Conservation (phyloP, 1,140 invertebrate genomes). For the Phortica variegata region DNA sequence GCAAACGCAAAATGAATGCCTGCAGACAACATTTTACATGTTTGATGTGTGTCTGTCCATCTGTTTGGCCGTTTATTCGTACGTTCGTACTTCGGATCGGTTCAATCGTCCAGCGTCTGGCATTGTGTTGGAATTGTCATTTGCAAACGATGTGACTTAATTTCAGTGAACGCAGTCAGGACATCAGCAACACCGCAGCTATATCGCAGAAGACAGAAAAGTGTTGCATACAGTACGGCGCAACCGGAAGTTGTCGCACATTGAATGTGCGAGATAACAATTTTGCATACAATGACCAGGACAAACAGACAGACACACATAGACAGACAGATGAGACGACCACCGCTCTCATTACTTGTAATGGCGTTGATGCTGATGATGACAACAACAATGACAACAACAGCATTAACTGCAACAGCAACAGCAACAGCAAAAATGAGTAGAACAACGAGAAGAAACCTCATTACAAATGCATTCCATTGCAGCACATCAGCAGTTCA, state of each 20-base stretch:
- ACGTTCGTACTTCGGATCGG: too few species aligned
- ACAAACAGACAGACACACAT: background rate
- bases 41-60: too few species aligned
- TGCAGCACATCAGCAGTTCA: too few species aligned
- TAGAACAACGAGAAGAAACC: too few species aligned
- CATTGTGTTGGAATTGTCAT: constrained; percentile 26
- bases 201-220: too few species aligned
- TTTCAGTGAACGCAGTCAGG: constrained; percentile 17
- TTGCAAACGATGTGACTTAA: constrained; percentile 43
- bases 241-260: constrained; percentile 42
- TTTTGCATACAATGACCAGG: constrained; percentile 43
- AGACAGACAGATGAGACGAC: background rate
- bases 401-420: background rate
- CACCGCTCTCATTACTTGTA: constrained; percentile 50
- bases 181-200: background rate
- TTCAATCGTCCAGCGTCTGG: background rate
- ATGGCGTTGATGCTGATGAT: constrained; percentile 44
- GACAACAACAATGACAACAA: background rate
- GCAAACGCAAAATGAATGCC: constrained; percentile 6
- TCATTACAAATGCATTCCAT: too few species aligned
- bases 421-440: background rate
- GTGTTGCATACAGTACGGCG: too few species aligned
- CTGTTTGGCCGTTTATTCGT: too few species aligned
- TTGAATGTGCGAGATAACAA: constrained; percentile 51
- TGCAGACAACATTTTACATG: too few species aligned